Conservation (phyloP, 2,888 invertebrate species). For the Synergus itoensis region DNA sequence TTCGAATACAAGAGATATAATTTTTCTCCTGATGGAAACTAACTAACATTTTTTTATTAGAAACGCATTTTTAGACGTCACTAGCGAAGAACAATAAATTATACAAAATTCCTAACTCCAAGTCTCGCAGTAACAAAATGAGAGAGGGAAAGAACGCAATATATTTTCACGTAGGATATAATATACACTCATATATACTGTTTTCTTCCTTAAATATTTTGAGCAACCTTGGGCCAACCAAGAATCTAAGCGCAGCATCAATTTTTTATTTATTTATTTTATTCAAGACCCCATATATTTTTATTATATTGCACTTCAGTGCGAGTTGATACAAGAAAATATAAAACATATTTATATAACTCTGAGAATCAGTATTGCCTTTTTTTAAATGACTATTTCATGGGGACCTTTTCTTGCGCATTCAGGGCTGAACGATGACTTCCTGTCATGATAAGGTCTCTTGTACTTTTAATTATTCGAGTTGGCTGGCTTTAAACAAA, state of each 20-base stretch:
- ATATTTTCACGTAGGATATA: neutral
- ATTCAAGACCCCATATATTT: neutral
- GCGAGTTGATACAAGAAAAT: neutral
- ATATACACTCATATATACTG: neutral
- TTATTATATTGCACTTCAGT: conserved; percentile 18
- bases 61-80: neutral
- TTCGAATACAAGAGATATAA: neutral
- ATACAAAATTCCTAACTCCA: neutral
- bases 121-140: neutral
- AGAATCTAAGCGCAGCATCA: conserved; percentile 5
- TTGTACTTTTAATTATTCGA: conserved; percentile 11
- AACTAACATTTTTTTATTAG: neutral
- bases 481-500: conserved; percentile 16
- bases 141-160: conserved; percentile 2
- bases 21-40: neutral
- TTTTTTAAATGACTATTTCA: conserved; percentile 21
- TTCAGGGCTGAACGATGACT: conserved; percentile 1
- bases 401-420: neutral
- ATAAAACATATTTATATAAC: neutral
- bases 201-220: conserved; percentile 32
- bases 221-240: conserved; percentile 10
- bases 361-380: conserved; percentile 17
- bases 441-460: neutral
- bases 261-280: conserved; percentile 15
- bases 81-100: neutral